Evolutionary conservation across 1,140 invertebrate genomes (phyloP), one percentile per base, ranked within the genome.

Genomic region (Drosophila tristis): DNA sequence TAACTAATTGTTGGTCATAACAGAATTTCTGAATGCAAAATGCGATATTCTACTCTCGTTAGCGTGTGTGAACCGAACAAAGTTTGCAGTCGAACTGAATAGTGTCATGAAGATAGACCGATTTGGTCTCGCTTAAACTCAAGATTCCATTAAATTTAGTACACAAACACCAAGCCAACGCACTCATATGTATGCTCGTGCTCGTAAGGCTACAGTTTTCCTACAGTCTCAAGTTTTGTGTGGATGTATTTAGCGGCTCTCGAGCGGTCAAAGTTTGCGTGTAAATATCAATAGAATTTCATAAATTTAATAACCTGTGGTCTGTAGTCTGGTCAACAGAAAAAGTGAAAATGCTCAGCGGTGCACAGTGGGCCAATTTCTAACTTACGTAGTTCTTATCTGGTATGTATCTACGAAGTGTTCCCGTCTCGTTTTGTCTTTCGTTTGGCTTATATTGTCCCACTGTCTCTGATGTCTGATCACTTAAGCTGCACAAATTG

Each of bases 261-360:
- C 62, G 62, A 75, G 81, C 82, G 81, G 78, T 86, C 81, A 86
- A 82, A 87, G 84, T 89, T 87, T 87, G 79, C 86, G 82, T 87
- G 84, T 87, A 80, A 80, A 82, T 80, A 80, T 89, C 84, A 89
- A 90, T 89, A 89, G 78, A 89, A 89, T 74, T 90, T 89, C 80
- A 89, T 89, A 89, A 89, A 89, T 89, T 89, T 89, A 89, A 89
- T 90, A 90, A 89, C 80, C 79, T 74, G 47, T 45, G 67, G 80
- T 55, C 35, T 39, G 35, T 13, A 31, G 7, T 31, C 29, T 31
- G 29, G 31, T 84, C 84, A 79, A 61, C 66, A 78, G 66, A 50
- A 86, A 87, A 86, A 86, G 81, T 86, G 81, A 86, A 86, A 87
- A 75, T 81, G 65, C 62, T 64, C 63, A 64, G 45, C 44, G 55